phyloP scores from a whole-genome alignment of 2,888 invertebrate species.

The Thalpophila matura region DNA sequence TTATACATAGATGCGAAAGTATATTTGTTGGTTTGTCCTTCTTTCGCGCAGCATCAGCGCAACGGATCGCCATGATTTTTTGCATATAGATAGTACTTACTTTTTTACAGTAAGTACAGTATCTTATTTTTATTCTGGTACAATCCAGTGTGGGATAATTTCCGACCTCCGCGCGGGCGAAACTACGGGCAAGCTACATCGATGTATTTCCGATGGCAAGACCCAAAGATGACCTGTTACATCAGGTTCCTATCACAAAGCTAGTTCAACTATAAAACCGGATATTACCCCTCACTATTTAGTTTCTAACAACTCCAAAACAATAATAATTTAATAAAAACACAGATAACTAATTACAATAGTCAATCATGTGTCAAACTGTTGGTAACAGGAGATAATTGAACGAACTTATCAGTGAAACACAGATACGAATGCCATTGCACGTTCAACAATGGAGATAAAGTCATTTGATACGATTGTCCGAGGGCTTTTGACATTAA shows the following conservation, averaged over 20 bases:
- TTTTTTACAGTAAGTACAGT: no score
- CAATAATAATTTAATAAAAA: not conserved
- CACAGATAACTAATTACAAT: constrained; percentile 44
- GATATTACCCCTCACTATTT: not conserved
- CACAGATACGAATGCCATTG: constrained; percentile 31
- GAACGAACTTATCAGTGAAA: constrained; percentile 41
- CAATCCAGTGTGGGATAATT: no score
- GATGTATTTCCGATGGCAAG: no score
- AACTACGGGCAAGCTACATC: no score
- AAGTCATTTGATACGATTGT: constrained; percentile 58
- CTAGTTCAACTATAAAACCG: not conserved
- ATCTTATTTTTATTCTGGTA: no score
- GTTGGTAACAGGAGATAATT: constrained; percentile 32
- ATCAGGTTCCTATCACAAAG: not conserved
- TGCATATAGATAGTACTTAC: no score
- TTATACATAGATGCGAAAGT: no score
- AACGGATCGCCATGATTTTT: no score
- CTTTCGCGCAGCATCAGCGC: no score
- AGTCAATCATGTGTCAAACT: constrained; percentile 51
- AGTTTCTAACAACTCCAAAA: not conserved
- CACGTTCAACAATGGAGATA: constrained; percentile 40
- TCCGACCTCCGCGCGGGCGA: no score
- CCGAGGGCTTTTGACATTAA: constrained; percentile 35
- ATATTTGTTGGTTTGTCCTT: no score
- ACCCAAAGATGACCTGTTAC: not conserved